These are phyloP conservation scores for Pogona vitticeps DNA, from an alignment of 2,113 vertebrate genomes.

Conservation along the genomic window DNA sequence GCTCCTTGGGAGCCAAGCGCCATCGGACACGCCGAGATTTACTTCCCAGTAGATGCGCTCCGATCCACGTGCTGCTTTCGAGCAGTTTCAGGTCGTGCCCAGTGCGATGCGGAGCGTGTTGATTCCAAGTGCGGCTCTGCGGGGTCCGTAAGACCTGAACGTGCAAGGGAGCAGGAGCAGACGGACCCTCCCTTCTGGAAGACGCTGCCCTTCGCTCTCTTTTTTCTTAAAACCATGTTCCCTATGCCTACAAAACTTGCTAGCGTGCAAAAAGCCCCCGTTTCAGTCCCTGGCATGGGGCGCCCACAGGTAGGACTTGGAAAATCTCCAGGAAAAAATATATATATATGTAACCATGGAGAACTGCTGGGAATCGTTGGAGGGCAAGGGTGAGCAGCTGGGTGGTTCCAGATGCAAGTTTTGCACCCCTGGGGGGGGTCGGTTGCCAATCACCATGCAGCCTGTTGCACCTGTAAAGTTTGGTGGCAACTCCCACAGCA, in stretches of 20 bases:
- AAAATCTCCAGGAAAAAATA: no score
- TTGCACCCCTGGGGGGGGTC: no score
- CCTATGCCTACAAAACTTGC: not conserved
- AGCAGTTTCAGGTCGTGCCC: not conserved
- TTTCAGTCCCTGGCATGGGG: not conserved
- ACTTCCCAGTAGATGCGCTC: not conserved
- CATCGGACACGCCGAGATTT: not conserved
- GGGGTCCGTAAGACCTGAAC: not conserved
- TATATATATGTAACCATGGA: not conserved
- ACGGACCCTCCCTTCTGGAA: no score
- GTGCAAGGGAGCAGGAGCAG: not conserved
- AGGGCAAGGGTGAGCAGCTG: no score
- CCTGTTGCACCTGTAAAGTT: no score
- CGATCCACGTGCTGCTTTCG: not conserved
- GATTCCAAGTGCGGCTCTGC: no score
- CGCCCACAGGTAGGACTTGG: not conserved
- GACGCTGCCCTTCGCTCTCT: not conserved
- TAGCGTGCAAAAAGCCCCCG: not conserved
- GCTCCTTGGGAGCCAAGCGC: not conserved
- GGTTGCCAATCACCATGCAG: no score
- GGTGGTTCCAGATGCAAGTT: no score
- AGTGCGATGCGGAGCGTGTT: not conserved
- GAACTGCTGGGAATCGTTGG: not conserved
- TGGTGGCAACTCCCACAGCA: no score
- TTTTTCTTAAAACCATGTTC: no score